phyloP scores from a whole-genome alignment of 2,113 vertebrate genomes.

The Pantherophis guttatus region DNA sequence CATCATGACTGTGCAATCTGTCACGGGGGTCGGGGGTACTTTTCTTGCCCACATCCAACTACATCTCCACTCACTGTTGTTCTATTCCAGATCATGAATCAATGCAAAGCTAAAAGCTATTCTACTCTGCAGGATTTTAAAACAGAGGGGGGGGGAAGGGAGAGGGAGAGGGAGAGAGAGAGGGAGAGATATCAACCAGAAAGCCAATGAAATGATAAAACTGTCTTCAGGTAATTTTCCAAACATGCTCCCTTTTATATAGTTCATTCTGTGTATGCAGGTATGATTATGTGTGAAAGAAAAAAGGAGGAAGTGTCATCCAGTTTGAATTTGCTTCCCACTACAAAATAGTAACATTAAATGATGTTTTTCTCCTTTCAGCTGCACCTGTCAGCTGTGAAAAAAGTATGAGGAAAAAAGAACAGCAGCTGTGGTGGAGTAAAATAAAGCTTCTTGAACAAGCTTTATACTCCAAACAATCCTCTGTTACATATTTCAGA shows the following conservation, averaged over 20 bases:
- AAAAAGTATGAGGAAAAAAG: not conserved
- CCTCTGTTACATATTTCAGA: conserved; percentile 4
- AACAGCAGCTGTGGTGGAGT: not conserved
- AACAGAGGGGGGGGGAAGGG: too few relatives aligned
- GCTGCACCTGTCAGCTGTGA: not conserved
- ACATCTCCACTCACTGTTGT: not conserved
- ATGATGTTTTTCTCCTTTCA: not conserved
- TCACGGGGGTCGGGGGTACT: not conserved
- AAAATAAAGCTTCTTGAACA: not conserved
- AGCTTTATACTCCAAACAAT: not conserved
- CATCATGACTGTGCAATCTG: not conserved
- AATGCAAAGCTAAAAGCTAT: not conserved
- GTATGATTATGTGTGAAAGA: not conserved
- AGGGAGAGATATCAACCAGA: not conserved
- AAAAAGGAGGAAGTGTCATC: not conserved
- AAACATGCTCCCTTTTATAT: not conserved
- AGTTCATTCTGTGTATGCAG: not conserved
- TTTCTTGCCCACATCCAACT: not conserved
- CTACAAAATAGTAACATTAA: conserved; percentile 20
- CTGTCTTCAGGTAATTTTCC: not conserved
- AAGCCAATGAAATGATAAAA: not conserved
- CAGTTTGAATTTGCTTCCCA: not conserved
- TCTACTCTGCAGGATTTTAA: not conserved
- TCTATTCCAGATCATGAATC: not conserved
- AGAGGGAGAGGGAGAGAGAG: not conserved